Evolutionary conservation across 2,797 vertebrate species (phyloP), one percentile per base, ranked within the genome.

Genomic region (Taenioides sp.): DNA sequence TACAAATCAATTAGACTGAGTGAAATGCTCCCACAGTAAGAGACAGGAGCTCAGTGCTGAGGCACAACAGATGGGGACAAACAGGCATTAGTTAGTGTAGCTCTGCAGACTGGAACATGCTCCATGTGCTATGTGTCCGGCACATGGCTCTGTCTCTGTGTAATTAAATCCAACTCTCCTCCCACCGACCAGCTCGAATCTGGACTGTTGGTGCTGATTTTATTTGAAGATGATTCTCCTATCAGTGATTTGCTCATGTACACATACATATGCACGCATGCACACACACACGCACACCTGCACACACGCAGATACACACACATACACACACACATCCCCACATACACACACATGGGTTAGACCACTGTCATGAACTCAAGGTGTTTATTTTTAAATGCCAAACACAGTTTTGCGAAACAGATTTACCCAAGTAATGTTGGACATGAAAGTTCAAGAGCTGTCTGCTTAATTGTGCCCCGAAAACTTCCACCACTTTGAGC

Each of bases 31-130:
- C 77, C 80, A 69, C 71, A 85, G 80, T 72, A 76, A 81, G 43
- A 83, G 69, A 82, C 50, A 67, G 59, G 71, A 77, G 83, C 77
- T 80, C 79, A 84, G 73, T 73, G 65, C 67, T 81, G 73, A 80
- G 80, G 77, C 60, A 78, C 81, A 81, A 88, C 85, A 91, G 88
- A 90, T 88, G 86, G 86, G 72, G 88, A 80, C 79, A 88, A 80
- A 87, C 84, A 84, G 76, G 70, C 78, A 80, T 80, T 81, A 23
- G 67, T 85, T 82, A 82, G 77, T 78, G 78, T 84, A 85, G 82
- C 80, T 84, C 78, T 84, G 78, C 70, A 75, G 71, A 82, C 63
- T 89, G 86, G 69, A 77, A 85, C 83, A 84, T 75, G 80, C 37
- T 69, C 61, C 72, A 71, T 81, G 78, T 78, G 78, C 49, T 54